Base-by-base conservation (phyloP, 2,113 vertebrate species). In the Neofelis nebulosa region DNA sequence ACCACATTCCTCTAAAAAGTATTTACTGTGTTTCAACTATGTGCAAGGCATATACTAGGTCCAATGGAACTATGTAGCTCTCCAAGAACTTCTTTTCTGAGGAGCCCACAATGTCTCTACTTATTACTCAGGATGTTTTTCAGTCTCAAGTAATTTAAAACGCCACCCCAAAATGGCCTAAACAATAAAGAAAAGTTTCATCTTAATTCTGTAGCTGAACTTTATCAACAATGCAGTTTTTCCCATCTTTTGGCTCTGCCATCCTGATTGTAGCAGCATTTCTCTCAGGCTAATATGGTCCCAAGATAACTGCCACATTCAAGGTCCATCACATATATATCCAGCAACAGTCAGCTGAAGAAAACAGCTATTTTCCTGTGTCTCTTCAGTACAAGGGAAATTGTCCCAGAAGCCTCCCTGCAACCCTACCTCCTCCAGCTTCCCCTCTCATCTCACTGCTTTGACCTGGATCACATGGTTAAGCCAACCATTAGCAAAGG, bases 181-280 rank as follows among this genome's bases (percentile, higher is more conserved):
- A 88, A 95, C 21, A 71, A 74, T 92, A 95, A 89, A 41, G 66
- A 71, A 93, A 90, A 95, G 11, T 89, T 80, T 27, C 48, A 76
- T 63, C 23, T 95, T 69, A 83, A 89, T 61, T 81, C 29, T 93
- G 85, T 90, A 88, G 79, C 66, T 87, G 41, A 69, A 87, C 25
- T 95, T 86, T 82, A 55, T 78, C 74, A 91, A 86, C 57, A 41
- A 80, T 91, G 69, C 19, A 52, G 33, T 63, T 74, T 69, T 55
- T 12, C 36, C 50, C 19, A 48, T 88, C 48, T 89, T 94, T 92
- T 61, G 94, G 50, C 15, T 83, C 33, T 94, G 48, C 57, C 57
- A 63, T 80, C 33, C 23, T 69, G 23, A 82, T 50, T 87, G 41
- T 79, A 45, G 95, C 78, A 96, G 71, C 55, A 69, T 16, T 92